Evolutionary conservation across 2,888 invertebrate species (phyloP).

Genomic region (Apotomis capreana): DNA sequence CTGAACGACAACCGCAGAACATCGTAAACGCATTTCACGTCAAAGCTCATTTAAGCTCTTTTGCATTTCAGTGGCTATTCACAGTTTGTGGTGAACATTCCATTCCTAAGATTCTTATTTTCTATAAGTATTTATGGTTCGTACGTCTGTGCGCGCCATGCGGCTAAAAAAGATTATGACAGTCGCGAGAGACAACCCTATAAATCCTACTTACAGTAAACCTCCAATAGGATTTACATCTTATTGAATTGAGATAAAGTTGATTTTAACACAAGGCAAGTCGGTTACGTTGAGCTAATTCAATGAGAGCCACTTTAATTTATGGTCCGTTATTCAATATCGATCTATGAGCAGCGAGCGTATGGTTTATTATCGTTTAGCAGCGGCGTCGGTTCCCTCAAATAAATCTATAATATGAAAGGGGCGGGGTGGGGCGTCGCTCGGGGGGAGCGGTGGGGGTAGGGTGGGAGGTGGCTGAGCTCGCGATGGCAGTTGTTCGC

Average conservation of each 20-base stretch:
- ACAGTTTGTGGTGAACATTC: conserved; percentile 59
- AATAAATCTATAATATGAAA: conserved; percentile 84
- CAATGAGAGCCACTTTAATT: conserved; percentile 80
- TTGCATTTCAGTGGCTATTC: conserved; percentile 9
- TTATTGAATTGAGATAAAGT: conserved; percentile 58
- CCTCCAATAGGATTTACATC: conserved; percentile 56
- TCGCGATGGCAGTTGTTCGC: conserved; percentile 69
- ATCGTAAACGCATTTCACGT: conserved; percentile 46
- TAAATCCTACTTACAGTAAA: conserved; percentile 65
- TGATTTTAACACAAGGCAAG: conserved; percentile 56
- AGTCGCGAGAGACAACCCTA: conserved; percentile 68
- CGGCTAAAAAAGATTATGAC: conserved; percentile 82
- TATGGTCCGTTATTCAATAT: conserved; percentile 73
- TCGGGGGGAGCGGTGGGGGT: conserved; percentile 55
- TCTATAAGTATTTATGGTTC: conserved; percentile 45
- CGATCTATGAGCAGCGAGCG: conserved; percentile 71
- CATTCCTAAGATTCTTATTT: conserved; percentile 62
- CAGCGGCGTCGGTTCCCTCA: conserved; percentile 65
- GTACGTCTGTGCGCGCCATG: conserved; percentile 73
- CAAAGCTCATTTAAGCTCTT: conserved; percentile 17
- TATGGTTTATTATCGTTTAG: conserved; percentile 80
- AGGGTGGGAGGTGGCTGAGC: conserved; percentile 73
- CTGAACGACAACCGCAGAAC: conserved; percentile 44
- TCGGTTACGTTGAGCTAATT: conserved; percentile 74
- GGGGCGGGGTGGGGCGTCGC: conserved; percentile 68